phyloP scores from a whole-genome alignment of 2,797 vertebrate genomes.

The Echeneis naucrates region DNA sequence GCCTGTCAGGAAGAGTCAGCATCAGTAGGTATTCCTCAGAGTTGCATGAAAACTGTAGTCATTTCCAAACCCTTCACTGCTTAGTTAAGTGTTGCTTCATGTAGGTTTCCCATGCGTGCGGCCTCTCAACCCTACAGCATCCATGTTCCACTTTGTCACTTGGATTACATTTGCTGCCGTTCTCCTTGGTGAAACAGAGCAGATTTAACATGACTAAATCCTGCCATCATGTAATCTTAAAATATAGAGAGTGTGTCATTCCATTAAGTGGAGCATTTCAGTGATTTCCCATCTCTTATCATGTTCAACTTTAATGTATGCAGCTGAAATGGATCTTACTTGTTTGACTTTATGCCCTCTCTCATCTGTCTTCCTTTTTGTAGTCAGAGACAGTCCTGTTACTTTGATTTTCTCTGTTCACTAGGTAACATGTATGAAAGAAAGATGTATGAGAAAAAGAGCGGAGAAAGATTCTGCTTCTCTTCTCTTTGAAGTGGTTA shows the following conservation, averaged over 20 bases:
- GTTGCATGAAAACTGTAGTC: constrained; percentile 23
- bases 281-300: constrained; percentile 6
- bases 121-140: constrained; percentile 17
- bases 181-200: constrained; percentile 15
- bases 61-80: constrained; percentile 27
- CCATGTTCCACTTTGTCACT: constrained; percentile 24
- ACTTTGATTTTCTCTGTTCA: constrained; percentile 55
- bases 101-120: constrained; percentile 26
- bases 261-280: constrained; percentile 12
- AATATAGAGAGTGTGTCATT: constrained; percentile 1
- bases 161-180: constrained; percentile 19
- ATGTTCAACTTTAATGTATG: constrained; percentile 25
- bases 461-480: not conserved
- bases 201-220: constrained; percentile 1
- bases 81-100: constrained; percentile 12
- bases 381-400: constrained; percentile 38
- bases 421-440: constrained; percentile 17
- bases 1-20: constrained; percentile 68
- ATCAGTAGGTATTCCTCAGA: constrained; percentile 59
- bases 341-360: constrained; percentile 45
- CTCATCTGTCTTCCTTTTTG: constrained; percentile 36
- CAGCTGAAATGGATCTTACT: constrained; percentile 33
- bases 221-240: not conserved
- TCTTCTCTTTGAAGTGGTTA: constrained; percentile 48
- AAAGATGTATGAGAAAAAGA: constrained; percentile 21